Base-by-base conservation (phyloP, 2,113 vertebrate genomes). In the Genyomyrus donnyi region DNA sequence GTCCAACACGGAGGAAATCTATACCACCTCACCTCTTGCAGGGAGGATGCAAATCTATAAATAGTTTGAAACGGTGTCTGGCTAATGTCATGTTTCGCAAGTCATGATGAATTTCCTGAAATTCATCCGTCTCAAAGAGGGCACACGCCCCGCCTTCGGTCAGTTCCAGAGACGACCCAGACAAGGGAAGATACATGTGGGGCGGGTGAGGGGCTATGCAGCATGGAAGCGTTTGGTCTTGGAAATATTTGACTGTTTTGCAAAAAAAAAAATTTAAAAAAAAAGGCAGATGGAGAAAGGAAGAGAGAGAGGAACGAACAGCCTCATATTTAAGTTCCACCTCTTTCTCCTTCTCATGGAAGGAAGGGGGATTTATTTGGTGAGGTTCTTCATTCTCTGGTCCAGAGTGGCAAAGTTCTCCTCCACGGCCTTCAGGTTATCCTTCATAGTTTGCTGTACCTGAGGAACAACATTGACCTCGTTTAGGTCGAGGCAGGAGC, bases 381-480 rank as follows among this genome's bases (percentile, higher is more conserved):
- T 95, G 58, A 98, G 92, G 88, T 96, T 96, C 95, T 98, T 97
- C 95, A 98, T 97, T 93, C 97, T 95, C 90, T 96, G 93, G 11
- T 98, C 96, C 58, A 98, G 95, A 42, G 94, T 95, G 58, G 94
- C 89, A 92, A 98, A 97, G 93, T 98, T 98, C 27, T 97, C 97
- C 91, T 97, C 97, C 39, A 98, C 94, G 0, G 96, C 93, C 89
- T 92, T 93, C 90, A 98, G 93, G 92, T 98, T 98, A 90, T 98
- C 97, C 93, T 96, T 96, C 97, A 98, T 98, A 0, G 97, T 98
- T 89, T 95, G 96, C 94, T 98, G 97, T 86, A 98, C 97, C 98
- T 98, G 92, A 13, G 48, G 27, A 46, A 27, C 24, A 15, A 19
- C 45, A 7, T 70, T 0, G 1, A 3, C 2, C 84, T 50, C 17